Base-by-base conservation (phyloP, 1,140 invertebrate genomes). In the Dendroctonus valens region DNA sequence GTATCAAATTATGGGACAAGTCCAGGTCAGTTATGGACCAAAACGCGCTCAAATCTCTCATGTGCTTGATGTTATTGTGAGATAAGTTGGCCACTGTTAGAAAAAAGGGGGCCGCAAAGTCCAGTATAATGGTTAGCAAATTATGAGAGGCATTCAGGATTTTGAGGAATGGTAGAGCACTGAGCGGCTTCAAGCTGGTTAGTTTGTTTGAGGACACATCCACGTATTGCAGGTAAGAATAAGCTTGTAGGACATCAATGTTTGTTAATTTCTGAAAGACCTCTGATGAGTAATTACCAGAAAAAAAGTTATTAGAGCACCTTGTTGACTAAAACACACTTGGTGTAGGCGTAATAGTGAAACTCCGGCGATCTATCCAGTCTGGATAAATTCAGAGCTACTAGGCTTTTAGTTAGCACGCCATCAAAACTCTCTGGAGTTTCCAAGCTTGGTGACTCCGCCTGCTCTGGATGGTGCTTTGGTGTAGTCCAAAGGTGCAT, bases 11-110 rank as follows among this genome's bases (percentile, higher is more conserved):
- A 48, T 73, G 48, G 5, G 74, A 68, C 50, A 76, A 53, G 68
- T 74, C 63, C 14, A 76, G 54, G 59, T 73, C 60, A n/a, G 70
- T 65, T 0, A 76, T 63, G 0, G 75, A 74, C 75, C 75, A 76
- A 62, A 76, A 76, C 5, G 61, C 60, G 11, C 64, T 68, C 14
- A 76, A 57, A 67, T 76, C 67, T 1, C 44, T 49, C 42, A 76
- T 74, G 14, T 54, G 11, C 44, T 46, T 55, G 7, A 75, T 67
- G 7, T 61, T 60, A 49, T 76, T 76, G 26, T 70, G 38, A 6
- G 72, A 70, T 37, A 70, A 70, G 65, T 75, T 74, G 3, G 72
- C 75, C 14, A 41, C 60, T 9, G 67, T 72, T 41, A 76, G 65
- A 67, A 71, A 69, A 62, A 66, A 71, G 11, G 75, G 74, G 3